Base-by-base conservation (phyloP, 2,888 invertebrate species). In the Cosmia pyralina region DNA sequence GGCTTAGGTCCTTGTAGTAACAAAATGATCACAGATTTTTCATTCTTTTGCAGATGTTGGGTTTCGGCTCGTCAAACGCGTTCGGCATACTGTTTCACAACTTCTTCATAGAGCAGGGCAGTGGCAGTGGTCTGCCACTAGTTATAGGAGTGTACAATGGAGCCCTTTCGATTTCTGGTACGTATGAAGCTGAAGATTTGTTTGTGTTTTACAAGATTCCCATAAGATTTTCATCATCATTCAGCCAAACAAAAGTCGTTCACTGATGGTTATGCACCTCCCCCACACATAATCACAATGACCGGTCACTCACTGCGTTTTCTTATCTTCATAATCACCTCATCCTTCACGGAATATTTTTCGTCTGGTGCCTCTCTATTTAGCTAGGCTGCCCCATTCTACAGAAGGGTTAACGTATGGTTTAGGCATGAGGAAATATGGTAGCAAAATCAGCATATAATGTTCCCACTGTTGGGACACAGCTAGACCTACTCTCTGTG, bases 41-140 rank as follows among this genome's bases (percentile, higher is more conserved):
- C 0, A 17, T 67, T 81, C 0, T 50, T 72, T 92, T 92, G 69
- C 92, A 98, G 98, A 96, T 97, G 88, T 96, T 97, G 57, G 97
- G 97, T 0, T 95, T 97, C 59, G 97, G 97, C 1, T 97, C 98
- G 0, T 95, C 97, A 50, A 96, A 97, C 28, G 97, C 97, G 0
- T 98, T 98, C 84, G 97, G 97, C 0, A 96, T 98, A 66, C 91
- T 98, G 62, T 98, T 97, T 87, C 97, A 97, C 44, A 97, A 97
- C 69, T 98, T 98, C 88, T 96, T 98, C 70, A 94, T 96, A 73
- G 96, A 96, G 46, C 97, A 97, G 44, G 97, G 97, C 64, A 97
- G 97, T 85, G 97, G 98, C 0, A 97, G 97, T 75, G 97, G 97
- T 0, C 96, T 97, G 17, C 97, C 98, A 0, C 91, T 98, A 38